Conservation (phyloP, 2,888 invertebrate genomes). For the Papilio gigon region DNA sequence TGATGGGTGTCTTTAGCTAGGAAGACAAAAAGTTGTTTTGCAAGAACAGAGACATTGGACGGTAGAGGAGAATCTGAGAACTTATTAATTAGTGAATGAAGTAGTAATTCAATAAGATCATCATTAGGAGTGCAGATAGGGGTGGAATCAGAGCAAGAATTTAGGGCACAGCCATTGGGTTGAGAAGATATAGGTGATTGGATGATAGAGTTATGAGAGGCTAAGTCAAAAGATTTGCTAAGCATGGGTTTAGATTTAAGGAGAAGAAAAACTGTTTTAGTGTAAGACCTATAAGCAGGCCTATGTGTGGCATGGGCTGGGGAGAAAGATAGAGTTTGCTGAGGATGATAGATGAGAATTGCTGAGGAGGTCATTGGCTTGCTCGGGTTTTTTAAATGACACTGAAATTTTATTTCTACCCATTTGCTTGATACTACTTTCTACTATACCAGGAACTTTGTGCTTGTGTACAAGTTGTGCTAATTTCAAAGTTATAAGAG, state of each 20-base stretch:
- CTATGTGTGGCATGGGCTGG: not conserved
- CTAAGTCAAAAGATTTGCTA: not conserved
- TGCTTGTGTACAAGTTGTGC: not conserved
- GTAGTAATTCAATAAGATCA: not conserved
- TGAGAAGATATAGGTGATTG: not conserved
- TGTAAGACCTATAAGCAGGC: not conserved
- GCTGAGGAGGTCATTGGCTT: too few relatives aligned
- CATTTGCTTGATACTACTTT: not conserved
- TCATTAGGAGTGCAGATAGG: not conserved
- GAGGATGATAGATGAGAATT: too few relatives aligned
- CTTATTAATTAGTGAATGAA: not conserved
- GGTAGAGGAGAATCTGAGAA: not conserved
- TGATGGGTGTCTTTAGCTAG: not conserved
- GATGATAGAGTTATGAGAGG: not conserved
- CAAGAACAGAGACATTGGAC: constrained; percentile 1
- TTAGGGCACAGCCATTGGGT: not conserved
- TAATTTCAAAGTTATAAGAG: not conserved
- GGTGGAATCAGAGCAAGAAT: not conserved
- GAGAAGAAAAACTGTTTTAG: not conserved
- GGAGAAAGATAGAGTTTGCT: not conserved
- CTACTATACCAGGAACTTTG: not conserved
- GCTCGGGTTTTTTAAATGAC: not conserved
- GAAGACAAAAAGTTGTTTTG: not conserved
- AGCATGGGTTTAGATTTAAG: not conserved
- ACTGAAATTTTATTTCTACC: not conserved